phyloP scores from a whole-genome alignment of 2,113 vertebrate genomes.

The Myodes glareolus region DNA sequence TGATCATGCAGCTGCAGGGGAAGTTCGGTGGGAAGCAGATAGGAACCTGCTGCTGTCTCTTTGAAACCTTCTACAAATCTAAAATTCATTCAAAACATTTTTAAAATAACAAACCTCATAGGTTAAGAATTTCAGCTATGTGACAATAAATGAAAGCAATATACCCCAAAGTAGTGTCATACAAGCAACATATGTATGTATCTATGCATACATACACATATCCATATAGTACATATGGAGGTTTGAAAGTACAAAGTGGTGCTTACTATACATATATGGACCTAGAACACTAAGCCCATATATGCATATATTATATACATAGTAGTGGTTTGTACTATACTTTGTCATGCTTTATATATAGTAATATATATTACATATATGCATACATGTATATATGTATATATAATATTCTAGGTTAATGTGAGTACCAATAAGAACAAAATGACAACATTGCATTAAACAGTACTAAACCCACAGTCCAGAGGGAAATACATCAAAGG shows the following conservation, averaged over 20 bases:
- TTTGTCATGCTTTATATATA: not conserved
- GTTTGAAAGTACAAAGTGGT: too few species aligned
- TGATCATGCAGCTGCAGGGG: not conserved
- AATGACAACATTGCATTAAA: not conserved
- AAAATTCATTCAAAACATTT: slow-evolving; percentile 13
- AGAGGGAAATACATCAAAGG: not conserved
- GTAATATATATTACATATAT: too few species aligned
- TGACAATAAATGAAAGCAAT: not conserved
- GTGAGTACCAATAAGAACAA: not conserved
- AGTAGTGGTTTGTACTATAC: not conserved
- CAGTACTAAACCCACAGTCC: not conserved
- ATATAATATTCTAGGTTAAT: not conserved
- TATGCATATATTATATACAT: not conserved
- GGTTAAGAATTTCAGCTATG: not conserved
- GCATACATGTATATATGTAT: not conserved
- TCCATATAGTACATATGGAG: not conserved
- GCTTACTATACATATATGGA: not conserved
- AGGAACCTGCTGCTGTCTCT: not conserved
- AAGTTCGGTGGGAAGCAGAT: not conserved
- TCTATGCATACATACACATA: not conserved
- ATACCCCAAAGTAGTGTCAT: not conserved
- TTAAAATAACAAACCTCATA: not conserved
- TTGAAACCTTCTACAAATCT: not conserved
- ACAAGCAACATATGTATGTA: not conserved
- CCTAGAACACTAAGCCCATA: not conserved